Percentiles rank a stretch among this genome's conserved stretches.
phyloP scores from a whole-genome alignment of 2,888 invertebrate genomes.

The Anticlea derivata region DNA sequence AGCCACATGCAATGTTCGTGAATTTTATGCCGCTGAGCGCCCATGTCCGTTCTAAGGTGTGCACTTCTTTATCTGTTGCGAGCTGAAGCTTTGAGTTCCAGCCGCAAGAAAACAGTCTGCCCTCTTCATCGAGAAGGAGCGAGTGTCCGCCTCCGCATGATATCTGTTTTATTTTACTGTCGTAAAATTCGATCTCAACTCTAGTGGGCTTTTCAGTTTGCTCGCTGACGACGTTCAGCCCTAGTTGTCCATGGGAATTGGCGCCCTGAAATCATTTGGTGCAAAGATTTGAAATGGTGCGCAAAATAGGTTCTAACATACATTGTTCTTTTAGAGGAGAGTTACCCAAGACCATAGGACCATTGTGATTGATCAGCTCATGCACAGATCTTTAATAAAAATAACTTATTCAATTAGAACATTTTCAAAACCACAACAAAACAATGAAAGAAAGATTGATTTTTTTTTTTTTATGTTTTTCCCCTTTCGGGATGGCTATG shows the following conservation, averaged over 20 bases:
- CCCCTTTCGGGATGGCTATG: no score
- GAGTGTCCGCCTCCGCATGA: conserved; percentile 92
- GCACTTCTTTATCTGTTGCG: conserved; percentile 79
- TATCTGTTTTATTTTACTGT: conserved; percentile 84
- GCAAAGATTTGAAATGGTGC: no score
- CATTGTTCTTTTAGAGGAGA: no score
- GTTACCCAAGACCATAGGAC: conserved; percentile 31
- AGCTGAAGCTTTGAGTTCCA: conserved; percentile 91
- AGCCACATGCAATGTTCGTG: conserved; percentile 88
- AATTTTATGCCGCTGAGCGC: conserved; percentile 81
- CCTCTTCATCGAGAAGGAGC: conserved; percentile 86
- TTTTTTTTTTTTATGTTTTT: no score
- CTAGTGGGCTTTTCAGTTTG: conserved; percentile 85
- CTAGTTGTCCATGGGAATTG: conserved; percentile 92
- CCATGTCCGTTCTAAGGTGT: conserved; percentile 85
- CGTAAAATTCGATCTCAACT: conserved; percentile 63
- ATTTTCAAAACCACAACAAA: no score
- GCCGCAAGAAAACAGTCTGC: conserved; percentile 90
- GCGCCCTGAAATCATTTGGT: conserved; percentile 86
- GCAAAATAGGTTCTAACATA: no score
- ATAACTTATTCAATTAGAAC: no score
- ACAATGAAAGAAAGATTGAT: no score
- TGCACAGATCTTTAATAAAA: no score
- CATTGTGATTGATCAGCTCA: conserved; percentile 9
- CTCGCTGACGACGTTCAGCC: conserved; percentile 87